Evolutionary conservation across 2,113 vertebrate species (phyloP).

Genomic region (Psilopogon haemacephalus): DNA sequence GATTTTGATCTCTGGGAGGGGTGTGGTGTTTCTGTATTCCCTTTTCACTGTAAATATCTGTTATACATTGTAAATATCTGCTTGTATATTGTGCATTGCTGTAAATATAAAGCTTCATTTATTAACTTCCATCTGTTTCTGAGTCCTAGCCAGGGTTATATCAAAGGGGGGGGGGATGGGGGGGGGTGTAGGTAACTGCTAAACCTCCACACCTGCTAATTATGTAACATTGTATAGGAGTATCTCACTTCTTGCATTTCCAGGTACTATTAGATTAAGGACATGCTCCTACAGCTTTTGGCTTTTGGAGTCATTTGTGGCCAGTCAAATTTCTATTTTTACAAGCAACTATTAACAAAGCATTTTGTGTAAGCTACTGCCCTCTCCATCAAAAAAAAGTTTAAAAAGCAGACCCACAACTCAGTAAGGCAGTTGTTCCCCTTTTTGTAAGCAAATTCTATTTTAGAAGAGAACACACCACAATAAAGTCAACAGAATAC

Average conservation of each 20-base stretch:
- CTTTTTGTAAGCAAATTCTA: neutral
- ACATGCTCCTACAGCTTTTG: neutral
- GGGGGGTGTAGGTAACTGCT: too few species aligned
- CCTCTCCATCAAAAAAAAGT: rapidly evolving
- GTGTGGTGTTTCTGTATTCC: too few species aligned
- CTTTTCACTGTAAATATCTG: too few species aligned
- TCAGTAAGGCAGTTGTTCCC: neutral
- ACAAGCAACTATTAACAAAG: neutral
- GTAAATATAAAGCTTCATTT: too few species aligned
- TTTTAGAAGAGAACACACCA: neutral
- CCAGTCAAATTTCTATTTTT: neutral
- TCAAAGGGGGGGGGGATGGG: too few species aligned
- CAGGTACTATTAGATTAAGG: neutral
- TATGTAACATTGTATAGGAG: neutral
- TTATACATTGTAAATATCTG: too few species aligned
- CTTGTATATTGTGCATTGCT: too few species aligned
- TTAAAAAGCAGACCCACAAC: neutral
- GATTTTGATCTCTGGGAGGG: too few species aligned
- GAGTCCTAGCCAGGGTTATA: too few species aligned
- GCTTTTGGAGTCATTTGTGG: neutral
- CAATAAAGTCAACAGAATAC: neutral
- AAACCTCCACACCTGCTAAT: too few species aligned
- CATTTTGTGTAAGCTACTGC: neutral
- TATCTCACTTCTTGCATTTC: neutral
- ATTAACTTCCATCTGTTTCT: too few species aligned